Evolutionary conservation across 2,888 invertebrate genomes (phyloP).

Genomic region (Miltochrista miniata): DNA sequence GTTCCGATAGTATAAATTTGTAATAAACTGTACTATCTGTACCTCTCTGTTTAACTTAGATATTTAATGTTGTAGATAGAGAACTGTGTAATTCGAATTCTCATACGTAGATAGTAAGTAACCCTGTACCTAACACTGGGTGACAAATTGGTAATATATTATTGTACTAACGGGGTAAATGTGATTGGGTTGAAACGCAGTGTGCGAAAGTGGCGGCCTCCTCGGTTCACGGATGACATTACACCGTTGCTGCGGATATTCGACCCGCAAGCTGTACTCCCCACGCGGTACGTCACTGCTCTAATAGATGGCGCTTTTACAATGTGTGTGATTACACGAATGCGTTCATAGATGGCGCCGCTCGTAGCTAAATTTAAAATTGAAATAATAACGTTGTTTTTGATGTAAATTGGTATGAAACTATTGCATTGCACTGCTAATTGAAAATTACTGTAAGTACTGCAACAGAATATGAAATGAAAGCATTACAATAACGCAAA

Average conservation of each 20-base stretch:
- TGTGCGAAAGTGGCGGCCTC: conserved; percentile 92
- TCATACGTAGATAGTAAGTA: conserved; percentile 46
- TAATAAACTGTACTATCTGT: conserved; percentile 27
- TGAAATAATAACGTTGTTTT: conserved; percentile 5
- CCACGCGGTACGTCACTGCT: conserved; percentile 78
- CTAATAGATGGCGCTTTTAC: conserved; percentile 74
- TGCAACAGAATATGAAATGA: conserved; percentile 11
- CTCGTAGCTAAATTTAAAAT: conserved; percentile 32
- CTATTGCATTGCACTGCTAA: conserved; percentile 43
- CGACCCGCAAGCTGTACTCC: conserved; percentile 87
- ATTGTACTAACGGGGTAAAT: conserved; percentile 49
- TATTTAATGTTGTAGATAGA: conserved; percentile 42
- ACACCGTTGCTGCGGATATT: conserved; percentile 90
- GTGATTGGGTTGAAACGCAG: conserved; percentile 78
- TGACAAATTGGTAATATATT: conserved; percentile 33
- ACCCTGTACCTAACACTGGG: conserved; percentile 46
- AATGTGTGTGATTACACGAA: conserved; percentile 60
- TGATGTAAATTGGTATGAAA: conserved; percentile 24
- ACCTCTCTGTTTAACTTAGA: conserved; percentile 30
- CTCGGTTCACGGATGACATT: conserved; percentile 90
- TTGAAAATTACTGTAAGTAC: conserved; percentile 30
- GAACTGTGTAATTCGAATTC: conserved; percentile 25
- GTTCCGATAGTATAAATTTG: conserved; percentile 28
- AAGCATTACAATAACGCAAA: conserved; percentile 17
- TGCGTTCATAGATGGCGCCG: conserved; percentile 65